Conservation (phyloP, 2,888 invertebrate species). For the Eurytoma adleriae region DNA sequence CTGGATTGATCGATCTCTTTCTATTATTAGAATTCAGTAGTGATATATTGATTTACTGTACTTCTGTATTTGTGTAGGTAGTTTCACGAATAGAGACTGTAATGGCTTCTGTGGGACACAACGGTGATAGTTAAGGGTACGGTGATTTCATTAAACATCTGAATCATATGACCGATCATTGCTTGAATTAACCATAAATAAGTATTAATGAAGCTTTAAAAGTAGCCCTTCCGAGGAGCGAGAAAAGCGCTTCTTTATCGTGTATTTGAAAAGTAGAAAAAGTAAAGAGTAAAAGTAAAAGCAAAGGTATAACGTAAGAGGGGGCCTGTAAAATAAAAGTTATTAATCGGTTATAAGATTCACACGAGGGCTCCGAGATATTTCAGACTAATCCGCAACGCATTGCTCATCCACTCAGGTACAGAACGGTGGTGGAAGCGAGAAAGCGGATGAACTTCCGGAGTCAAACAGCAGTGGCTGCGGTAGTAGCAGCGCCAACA, state of each 20-base stretch:
- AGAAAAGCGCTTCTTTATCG: not conserved
- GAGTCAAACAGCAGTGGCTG: too few relatives aligned
- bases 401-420: conserved; percentile 28
- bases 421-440: conserved; percentile 37
- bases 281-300: too few relatives aligned
- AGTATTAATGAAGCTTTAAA: not conserved
- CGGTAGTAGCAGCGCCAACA: too few relatives aligned
- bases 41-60: conserved; percentile 50
- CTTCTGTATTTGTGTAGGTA: conserved; percentile 58
- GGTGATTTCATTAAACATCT: conserved; percentile 43
- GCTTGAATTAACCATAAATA: too few relatives aligned
- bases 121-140: conserved; percentile 59
- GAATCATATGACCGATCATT: conserved; percentile 34
- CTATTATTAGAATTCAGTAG: conserved; percentile 27
- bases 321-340: too few relatives aligned
- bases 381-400: too few relatives aligned
- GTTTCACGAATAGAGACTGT: conserved; percentile 58
- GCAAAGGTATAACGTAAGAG: too few relatives aligned
- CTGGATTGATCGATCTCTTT: not conserved
- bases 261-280: too few relatives aligned
- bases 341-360: too few relatives aligned
- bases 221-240: not conserved
- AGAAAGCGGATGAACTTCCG: too few relatives aligned
- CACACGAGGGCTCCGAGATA: too few relatives aligned
- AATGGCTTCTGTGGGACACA: conserved; percentile 59